Conservation (phyloP, 1,140 invertebrate genomes). For the Anadara kagoshimensis region DNA sequence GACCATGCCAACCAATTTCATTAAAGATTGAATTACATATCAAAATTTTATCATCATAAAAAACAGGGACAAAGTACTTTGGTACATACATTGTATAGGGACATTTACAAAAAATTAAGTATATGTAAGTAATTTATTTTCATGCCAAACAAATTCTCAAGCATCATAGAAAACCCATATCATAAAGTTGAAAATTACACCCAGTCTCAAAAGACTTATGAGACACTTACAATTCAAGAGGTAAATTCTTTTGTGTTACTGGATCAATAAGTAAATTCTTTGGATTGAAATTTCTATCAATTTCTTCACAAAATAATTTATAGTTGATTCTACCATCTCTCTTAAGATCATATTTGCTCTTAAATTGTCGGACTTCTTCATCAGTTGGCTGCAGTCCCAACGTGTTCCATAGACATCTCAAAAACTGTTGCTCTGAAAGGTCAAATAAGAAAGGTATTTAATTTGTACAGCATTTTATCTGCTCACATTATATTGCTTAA, state of each 20-base stretch:
- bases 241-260: constrained; percentile 54
- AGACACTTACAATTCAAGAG: constrained; percentile 69
- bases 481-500: too few relatives aligned
- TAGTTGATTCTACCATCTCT: constrained; percentile 70
- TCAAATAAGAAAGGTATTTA: not conserved
- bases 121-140: too few relatives aligned
- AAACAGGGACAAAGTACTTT: too few relatives aligned
- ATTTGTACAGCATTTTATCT: not conserved
- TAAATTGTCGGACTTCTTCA: constrained; percentile 63
- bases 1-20: too few relatives aligned
- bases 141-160: not conserved
- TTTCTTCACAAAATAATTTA: constrained; percentile 68
- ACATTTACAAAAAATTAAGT: too few relatives aligned
- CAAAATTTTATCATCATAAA: too few relatives aligned
- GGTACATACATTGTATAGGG: too few relatives aligned
- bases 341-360: constrained; percentile 65
- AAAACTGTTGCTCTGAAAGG: constrained; percentile 69
- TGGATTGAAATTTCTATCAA: constrained; percentile 67
- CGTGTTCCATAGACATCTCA: constrained; percentile 69
- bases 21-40: too few relatives aligned
- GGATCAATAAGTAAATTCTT: constrained; percentile 59
- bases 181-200: too few relatives aligned
- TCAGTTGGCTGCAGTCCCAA: constrained; percentile 62
- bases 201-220: too few relatives aligned
- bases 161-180: too few relatives aligned